phyloP scores from a whole-genome alignment of 2,888 invertebrate species.

The Mesochorus sp. region DNA sequence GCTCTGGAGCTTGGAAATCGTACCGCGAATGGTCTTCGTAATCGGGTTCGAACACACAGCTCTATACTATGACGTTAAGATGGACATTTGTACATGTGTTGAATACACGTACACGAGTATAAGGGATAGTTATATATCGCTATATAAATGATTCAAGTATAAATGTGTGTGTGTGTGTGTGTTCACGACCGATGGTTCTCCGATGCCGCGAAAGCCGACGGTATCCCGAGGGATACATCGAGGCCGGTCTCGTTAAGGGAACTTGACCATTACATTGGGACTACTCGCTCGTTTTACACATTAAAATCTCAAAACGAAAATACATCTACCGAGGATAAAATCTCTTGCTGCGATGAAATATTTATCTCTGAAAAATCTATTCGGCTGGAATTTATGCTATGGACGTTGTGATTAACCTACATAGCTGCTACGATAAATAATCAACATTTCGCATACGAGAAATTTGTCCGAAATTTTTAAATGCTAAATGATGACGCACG shows the following conservation, averaged over 20 bases:
- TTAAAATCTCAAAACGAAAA: conserved; percentile 34
- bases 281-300: neutral
- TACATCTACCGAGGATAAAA: neutral
- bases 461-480: too few species aligned
- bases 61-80: conserved; percentile 45
- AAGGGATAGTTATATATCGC: conserved; percentile 2
- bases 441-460: too few species aligned
- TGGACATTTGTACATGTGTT: conserved; percentile 12
- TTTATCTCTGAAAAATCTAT: neutral
- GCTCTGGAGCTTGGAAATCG: conserved; percentile 52
- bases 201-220: conserved; percentile 45
- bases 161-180: neutral
- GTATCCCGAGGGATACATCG: conserved; percentile 56
- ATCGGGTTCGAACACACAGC: conserved; percentile 49
- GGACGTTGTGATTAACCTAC: too few species aligned
- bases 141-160: neutral
- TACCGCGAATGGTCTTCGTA: conserved; percentile 58
- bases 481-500: too few species aligned
- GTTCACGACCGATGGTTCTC: conserved; percentile 29
- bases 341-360: neutral
- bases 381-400: neutral
- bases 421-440: too few species aligned
- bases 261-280: conserved; percentile 32
- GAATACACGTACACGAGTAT: neutral
- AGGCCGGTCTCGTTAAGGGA: conserved; percentile 57